Base-by-base conservation (phyloP, 2,888 invertebrate genomes). In the Cheiracanthium punctorium region DNA sequence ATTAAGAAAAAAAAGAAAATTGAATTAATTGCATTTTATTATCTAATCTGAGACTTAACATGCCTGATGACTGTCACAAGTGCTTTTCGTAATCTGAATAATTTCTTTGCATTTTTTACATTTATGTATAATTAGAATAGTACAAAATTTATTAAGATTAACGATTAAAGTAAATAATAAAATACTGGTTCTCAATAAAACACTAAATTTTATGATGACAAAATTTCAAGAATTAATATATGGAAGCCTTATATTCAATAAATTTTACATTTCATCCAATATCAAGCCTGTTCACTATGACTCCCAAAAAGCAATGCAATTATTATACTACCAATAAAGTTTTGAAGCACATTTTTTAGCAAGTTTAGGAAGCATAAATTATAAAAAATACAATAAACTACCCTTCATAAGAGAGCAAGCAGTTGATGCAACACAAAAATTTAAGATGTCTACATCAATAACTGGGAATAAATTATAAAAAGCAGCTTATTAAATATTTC, bases 231-330 rank as follows among this genome's bases (percentile, higher is more conserved):
- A 37, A 37, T 37, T 4, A 37, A 37, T 37, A 12, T 12, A 17
- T 69, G 69, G 32, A 69, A 69, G 69, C 30, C 37, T 69, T 33
- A 69, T 48, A 17, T 48, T 48, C 14, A n/a, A 48, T 48, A 48
- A 48, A n/a, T 48, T 12, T 48, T 2, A 48, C n/a, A 48, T 48
- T n/a, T 17, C 48, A 48, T 48, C n/a, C 2, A 17, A n/a, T 24
- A 2, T 2, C 58, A 58, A 58, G 20, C 20, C 24, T 58, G 24
- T 58, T 24, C 58, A 58, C 24, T 58, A 58, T 24, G 12, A 41
- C 14, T 41, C 24, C 41, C n/a, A 29, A 37, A 41, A 70, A 37
- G 41, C 33, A 32, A 70, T 70, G 17, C 8, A 70, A 37, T 20
- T 24, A 37, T 28, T 14, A 24, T 17, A 67, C 67, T 67, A 67